Percentiles rank a stretch among this genome's conserved stretches.
phyloP scores from a whole-genome alignment of 2,888 invertebrate genomes.

The Phorcus lineatus region DNA sequence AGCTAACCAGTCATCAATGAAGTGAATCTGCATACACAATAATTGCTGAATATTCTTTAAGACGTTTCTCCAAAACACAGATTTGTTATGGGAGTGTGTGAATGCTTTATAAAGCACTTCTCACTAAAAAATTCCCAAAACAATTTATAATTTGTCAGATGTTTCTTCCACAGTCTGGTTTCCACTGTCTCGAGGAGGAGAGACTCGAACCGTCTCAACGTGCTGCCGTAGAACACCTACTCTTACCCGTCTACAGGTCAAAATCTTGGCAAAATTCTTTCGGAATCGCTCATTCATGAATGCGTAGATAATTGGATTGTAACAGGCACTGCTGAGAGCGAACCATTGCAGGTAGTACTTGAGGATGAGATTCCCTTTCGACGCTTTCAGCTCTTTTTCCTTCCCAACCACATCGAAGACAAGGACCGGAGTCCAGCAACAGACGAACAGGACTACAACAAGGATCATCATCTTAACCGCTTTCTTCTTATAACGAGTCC shows the following conservation, averaged over 20 bases:
- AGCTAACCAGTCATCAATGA: too few relatives aligned
- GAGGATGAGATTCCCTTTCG: constrained; percentile 32
- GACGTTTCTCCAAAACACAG: too few relatives aligned
- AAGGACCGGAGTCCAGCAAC: constrained; percentile 58
- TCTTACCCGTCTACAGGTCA: constrained; percentile 43
- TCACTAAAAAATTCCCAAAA: too few relatives aligned
- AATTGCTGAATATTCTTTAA: too few relatives aligned
- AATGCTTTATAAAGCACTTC: too few relatives aligned
- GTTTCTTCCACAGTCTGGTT: too few relatives aligned
- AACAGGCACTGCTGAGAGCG: constrained; percentile 55
- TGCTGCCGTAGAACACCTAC: constrained; percentile 15
- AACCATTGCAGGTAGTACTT: constrained; percentile 53
- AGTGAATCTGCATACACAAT: too few relatives aligned
- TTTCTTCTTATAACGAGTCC: constrained; percentile 51
- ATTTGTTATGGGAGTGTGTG: too few relatives aligned
- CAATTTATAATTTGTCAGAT: too few relatives aligned
- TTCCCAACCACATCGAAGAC: constrained; percentile 48
- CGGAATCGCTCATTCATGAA: constrained; percentile 64
- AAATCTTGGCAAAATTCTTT: constrained; percentile 45
- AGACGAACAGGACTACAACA: constrained; percentile 55
- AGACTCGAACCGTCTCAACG: too few relatives aligned
- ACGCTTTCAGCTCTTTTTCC: constrained; percentile 34
- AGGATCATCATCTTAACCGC: constrained; percentile 62
- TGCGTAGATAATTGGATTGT: constrained; percentile 61
- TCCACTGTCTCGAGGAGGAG: too few relatives aligned